Conservation (phyloP, 2,797 vertebrate species). For the Eremophila alpestris region DNA sequence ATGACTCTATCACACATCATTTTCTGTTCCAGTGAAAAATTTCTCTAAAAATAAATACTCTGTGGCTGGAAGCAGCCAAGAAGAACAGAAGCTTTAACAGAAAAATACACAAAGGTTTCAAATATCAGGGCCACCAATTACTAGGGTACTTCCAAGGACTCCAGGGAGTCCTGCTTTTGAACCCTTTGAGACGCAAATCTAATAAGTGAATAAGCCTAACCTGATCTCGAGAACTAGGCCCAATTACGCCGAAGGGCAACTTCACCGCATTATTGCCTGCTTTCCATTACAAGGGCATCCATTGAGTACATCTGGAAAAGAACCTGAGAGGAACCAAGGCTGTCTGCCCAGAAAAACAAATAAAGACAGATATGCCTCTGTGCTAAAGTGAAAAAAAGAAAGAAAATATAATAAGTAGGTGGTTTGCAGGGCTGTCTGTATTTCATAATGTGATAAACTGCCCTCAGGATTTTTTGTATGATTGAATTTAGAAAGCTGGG, state of each 20-base stretch:
- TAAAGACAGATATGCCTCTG: constrained; percentile 81
- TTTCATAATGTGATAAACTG: constrained; percentile 83
- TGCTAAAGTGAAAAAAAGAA: constrained; percentile 70
- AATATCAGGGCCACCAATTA: constrained; percentile 83
- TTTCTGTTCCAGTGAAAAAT: constrained; percentile 78
- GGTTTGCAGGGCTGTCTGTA: constrained; percentile 81
- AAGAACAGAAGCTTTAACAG: constrained; percentile 75
- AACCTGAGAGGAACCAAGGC: constrained; percentile 79
- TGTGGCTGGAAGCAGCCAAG: constrained; percentile 70
- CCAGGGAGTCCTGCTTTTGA: constrained; percentile 78
- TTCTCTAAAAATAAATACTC: constrained; percentile 78
- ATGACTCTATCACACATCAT: constrained; percentile 79
- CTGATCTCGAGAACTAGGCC: constrained; percentile 79
- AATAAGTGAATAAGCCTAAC: constrained; percentile 84
- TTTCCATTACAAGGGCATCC: constrained; percentile 83
- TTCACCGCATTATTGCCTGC: constrained; percentile 81
- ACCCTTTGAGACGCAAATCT: constrained; percentile 79
- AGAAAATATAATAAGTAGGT: constrained; percentile 84
- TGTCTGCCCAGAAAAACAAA: constrained; percentile 84
- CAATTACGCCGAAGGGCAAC: constrained; percentile 80
- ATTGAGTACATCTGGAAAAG: constrained; percentile 80
- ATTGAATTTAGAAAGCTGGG: constrained; percentile 75
- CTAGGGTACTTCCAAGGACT: constrained; percentile 78
- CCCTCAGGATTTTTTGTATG: constrained; percentile 78
- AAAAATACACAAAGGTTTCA: constrained; percentile 80